These are phyloP conservation scores for Pithys albifrons DNA, from an alignment of 2,113 vertebrate species.

Conservation along the genomic window DNA sequence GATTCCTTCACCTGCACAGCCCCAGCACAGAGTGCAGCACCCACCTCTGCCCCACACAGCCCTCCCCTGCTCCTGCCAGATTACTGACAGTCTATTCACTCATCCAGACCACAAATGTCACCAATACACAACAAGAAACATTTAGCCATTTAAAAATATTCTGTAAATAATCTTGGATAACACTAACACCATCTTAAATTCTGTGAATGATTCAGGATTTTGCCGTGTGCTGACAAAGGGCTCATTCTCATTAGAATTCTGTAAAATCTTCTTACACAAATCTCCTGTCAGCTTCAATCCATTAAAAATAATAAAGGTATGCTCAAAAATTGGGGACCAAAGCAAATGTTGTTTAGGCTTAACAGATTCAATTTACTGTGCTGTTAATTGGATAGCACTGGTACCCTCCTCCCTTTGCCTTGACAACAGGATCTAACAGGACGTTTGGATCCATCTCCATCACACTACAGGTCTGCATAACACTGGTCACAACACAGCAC, in stretches of 20 bases:
- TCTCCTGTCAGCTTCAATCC: constrained; percentile 38
- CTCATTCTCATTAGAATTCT: constrained; percentile 14
- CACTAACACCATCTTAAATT: constrained; percentile 2
- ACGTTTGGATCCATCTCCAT: neutral
- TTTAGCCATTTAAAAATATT: neutral
- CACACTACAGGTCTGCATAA: neutral
- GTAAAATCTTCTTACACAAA: constrained; percentile 52
- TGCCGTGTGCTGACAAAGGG: neutral
- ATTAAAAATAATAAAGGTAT: constrained; percentile 40
- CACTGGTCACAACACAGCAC: neutral
- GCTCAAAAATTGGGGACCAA: constrained; percentile 13
- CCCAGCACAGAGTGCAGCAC: neutral
- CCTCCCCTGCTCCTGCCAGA: neutral
- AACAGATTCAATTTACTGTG: neutral
- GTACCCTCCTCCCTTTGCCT: neutral
- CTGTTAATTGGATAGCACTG: neutral
- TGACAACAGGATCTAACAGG: neutral
- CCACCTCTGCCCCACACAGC: neutral
- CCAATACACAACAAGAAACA: neutral
- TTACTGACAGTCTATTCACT: accelerated
- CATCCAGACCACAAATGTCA: accelerated
- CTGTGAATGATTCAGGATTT: neutral
- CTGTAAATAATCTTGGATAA: constrained; percentile 29
- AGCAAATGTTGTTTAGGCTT: constrained; percentile 22
- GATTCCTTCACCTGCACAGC: neutral